These are phyloP conservation scores for Struthio camelus DNA, from an alignment of 2,113 vertebrate species.

Conservation along the genomic window DNA sequence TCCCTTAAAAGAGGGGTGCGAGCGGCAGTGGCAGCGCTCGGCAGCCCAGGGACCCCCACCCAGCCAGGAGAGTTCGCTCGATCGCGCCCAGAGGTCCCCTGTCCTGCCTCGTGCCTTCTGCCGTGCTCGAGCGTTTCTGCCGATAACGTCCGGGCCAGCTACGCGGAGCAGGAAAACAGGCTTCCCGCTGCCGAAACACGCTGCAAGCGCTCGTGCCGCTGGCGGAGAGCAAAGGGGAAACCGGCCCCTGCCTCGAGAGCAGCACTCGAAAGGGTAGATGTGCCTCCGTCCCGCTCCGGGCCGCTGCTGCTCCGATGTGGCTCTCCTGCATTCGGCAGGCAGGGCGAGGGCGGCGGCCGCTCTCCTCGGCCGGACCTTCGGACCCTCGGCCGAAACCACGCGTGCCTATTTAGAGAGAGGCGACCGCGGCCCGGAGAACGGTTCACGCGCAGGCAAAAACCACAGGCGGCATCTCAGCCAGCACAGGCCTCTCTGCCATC, in stretches of 20 bases:
- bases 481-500: accelerated
- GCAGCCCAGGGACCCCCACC: no score
- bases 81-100: no score
- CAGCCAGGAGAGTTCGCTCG: no score
- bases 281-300: not conserved
- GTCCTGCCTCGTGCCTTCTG: not conserved
- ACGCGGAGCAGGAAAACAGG: not conserved
- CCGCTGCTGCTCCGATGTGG: not conserved
- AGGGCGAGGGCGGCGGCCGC: not conserved
- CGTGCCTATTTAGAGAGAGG: not conserved
- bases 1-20: not conserved
- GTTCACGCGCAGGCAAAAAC: not conserved
- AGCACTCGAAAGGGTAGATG: not conserved
- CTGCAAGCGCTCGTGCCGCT: not conserved
- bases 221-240: not conserved
- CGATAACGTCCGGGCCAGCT: not conserved
- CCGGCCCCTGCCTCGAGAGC: not conserved
- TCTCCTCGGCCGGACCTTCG: no score
- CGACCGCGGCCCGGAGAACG: not conserved
- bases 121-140: not conserved
- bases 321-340: not conserved
- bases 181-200: not conserved
- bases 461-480: accelerated
- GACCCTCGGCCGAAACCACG: not conserved
- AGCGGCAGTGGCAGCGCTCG: no score